These are phyloP conservation scores for Tringa solitaria DNA, from an alignment of 2,113 vertebrate genomes.

Conservation along the genomic window DNA sequence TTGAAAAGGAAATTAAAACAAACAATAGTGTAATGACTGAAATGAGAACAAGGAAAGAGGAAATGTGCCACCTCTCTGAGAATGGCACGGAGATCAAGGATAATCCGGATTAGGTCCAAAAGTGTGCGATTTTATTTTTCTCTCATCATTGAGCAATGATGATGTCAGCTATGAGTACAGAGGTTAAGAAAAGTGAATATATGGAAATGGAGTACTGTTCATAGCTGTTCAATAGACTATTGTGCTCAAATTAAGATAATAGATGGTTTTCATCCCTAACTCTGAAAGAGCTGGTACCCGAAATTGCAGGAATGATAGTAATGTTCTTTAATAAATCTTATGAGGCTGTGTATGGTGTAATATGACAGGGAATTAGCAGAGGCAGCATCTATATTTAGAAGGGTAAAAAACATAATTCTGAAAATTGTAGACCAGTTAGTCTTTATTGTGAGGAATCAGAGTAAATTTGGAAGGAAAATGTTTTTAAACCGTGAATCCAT, in stretches of 20 bases:
- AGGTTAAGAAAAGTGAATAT: neutral
- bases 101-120: neutral
- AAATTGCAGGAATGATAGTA: neutral
- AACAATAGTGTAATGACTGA: neutral
- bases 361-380: neutral
- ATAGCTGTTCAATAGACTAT: neutral
- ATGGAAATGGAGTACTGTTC: neutral
- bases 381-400: neutral
- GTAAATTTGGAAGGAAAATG: neutral
- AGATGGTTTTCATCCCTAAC: neutral
- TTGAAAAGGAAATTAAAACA: neutral
- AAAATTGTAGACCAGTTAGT: neutral
- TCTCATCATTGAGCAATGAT: neutral
- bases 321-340: neutral
- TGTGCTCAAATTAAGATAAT: neutral
- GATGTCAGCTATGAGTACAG: neutral
- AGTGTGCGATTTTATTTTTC: neutral
- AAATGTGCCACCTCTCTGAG: neutral
- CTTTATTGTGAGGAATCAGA: neutral
- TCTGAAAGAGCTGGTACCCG: neutral
- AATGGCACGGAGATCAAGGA: neutral
- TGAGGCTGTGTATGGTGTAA: neutral
- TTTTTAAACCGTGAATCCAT: neutral
- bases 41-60: constrained; percentile 32
- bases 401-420: neutral